Base-by-base conservation (phyloP, 2,888 invertebrate species). In the Melanchra persicariae region DNA sequence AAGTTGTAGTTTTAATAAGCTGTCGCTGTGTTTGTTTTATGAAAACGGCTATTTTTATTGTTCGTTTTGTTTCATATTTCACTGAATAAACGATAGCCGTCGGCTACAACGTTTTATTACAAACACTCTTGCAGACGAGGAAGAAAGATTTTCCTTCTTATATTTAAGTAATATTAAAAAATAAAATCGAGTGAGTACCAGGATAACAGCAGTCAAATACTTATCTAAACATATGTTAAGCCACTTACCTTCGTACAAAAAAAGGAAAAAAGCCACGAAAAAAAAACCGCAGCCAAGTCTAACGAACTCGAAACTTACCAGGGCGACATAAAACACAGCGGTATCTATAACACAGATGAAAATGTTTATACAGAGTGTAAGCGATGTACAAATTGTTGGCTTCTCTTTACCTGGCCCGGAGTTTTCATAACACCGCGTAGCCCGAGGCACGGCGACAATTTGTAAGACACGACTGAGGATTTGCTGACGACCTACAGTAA, bases 321-420 rank as follows among this genome's bases (percentile, higher is more conserved):
- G 85, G 87, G 85, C 83, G 74, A 85, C 78, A 84, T 86, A 88
- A 90, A 90, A 90, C 87, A 90, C 88, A 89, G 88, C 84, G 85
- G 87, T 89, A 91, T 91, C 89, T 88, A 87, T 91, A 89, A 89
- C 86, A 88, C 78, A 91, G 91, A 93, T 93, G 93, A 92, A 91
- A 87, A 91, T 94, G 92, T 94, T 94, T 94, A 92, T 93, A 92
- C 92, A 91, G 90, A 86, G 89, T 91, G 91, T 93, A 94, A 94
- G 91, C 93, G 90, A 88, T 84, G 91, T 90, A 93, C 94, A 95
- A 95, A 95, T 94, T 95, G 95, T 94, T 95, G 94, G 91, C 93
- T 85, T 85, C 88, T 91, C 91, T 90, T 91, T 94, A 94, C 94
- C 94, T 95, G 87, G 88, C 88, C 85, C 85, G 80, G 87, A 90